Evolutionary conservation across 2,113 vertebrate genomes (phyloP).

Genomic region (Notothenia rossii): DNA sequence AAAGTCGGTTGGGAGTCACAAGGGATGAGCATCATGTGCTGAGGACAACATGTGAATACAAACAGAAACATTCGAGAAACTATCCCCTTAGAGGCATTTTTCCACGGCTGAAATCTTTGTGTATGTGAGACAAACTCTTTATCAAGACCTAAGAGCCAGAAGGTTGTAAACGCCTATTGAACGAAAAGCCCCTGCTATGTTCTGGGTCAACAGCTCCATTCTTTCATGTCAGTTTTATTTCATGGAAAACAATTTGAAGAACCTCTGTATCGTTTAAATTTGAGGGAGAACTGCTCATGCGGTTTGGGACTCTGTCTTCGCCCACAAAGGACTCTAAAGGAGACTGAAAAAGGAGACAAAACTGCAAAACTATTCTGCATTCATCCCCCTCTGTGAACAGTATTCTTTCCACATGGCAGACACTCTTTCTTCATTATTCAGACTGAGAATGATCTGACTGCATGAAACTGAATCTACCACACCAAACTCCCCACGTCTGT

Average conservation of each 20-base stretch:
- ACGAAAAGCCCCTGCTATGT: slow-evolving; percentile 33
- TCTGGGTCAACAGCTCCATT: slow-evolving; percentile 53
- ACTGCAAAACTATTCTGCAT: slow-evolving; percentile 35
- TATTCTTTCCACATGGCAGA: slow-evolving; percentile 58
- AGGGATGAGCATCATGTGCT: not conserved
- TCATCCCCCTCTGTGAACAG: slow-evolving; percentile 39
- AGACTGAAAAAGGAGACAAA: slow-evolving; percentile 42
- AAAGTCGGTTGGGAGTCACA: slow-evolving; percentile 18
- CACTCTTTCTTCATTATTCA: slow-evolving; percentile 66
- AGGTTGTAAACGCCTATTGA: slow-evolving; percentile 36
- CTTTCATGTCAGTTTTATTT: slow-evolving; percentile 61
- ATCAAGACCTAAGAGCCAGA: slow-evolving; percentile 38
- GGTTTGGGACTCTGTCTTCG: slow-evolving; percentile 18
- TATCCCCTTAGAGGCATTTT: slow-evolving; percentile 1
- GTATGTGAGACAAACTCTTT: slow-evolving; percentile 51
- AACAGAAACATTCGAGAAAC: slow-evolving; percentile 17
- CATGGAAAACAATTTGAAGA: slow-evolving; percentile 50
- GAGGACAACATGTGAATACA: slow-evolving; percentile 19
- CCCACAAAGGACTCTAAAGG: slow-evolving; percentile 39
- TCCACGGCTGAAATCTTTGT: slow-evolving; percentile 37
- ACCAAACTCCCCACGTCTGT: not conserved
- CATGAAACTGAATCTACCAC: slow-evolving; percentile 33
- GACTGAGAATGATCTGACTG: slow-evolving; percentile 36
- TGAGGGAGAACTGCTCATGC: slow-evolving; percentile 33
- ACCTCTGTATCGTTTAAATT: slow-evolving; percentile 30